Base-by-base conservation (phyloP, 2,888 invertebrate genomes). In the Xestoiulus laeticollis region DNA sequence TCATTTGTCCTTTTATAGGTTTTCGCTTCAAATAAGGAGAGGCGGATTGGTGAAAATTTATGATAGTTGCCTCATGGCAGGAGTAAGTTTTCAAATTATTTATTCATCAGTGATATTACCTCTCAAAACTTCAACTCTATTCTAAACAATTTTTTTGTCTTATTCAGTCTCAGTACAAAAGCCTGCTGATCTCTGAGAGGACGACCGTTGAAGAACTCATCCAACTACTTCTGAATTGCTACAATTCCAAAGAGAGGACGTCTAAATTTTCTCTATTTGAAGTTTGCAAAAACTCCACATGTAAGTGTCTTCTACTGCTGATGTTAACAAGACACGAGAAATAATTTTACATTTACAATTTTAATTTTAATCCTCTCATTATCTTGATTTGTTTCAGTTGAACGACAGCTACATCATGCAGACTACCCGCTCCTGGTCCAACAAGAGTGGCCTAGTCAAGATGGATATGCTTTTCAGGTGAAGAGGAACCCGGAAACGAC, bases 31-130 rank as follows among this genome's bases (percentile, higher is more conserved):
- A 92, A 96, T 96, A 91, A 94, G 96, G 89, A 95, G 96, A 6
- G 97, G 98, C 48, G 97, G 97, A n/a, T 93, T 98, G 89, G 96
- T 98, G 90, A 96, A 97, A 92, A 96, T 98, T 88, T 96, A 97
- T 93, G 98, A 98, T 92, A 96, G 96, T 26, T 96, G 96, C 53
- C 93, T 98, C 89, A 97, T 97, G 94, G 95, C 96, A 87, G 96
- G 93, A 91, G 94, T 94, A 91, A 93, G 26, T 88, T n/a, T 59
- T 22, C 8, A 59, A 59, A 59, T 82, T 38, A 68, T 87, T 85
- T 84, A 44, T 87, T 19, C 22, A 84, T 84, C 22, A 30, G 48
- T 48, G 19, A 48, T 16, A 6, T 48, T 16, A 48, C 3, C 48
- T 43, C 43, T 43, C 38, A 1, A 38, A 68, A 68, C 26, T 68